These are phyloP conservation scores for Halictus rubicundus DNA, from an alignment of 1,140 invertebrate genomes.

Conservation along the genomic window DNA sequence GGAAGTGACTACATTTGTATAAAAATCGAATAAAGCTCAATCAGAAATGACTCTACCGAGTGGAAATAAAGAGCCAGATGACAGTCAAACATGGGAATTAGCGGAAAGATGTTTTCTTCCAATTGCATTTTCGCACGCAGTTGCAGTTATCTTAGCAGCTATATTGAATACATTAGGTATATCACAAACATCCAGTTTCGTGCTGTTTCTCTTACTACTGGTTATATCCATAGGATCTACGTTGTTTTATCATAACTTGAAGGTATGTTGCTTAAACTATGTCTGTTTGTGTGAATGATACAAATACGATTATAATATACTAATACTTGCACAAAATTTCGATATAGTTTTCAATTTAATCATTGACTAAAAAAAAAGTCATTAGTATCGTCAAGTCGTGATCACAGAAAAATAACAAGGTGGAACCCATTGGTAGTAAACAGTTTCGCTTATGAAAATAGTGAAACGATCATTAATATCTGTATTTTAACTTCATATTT, in stretches of 20 bases:
- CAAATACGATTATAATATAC: neutral
- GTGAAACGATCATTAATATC: too few relatives aligned
- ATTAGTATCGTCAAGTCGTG: neutral
- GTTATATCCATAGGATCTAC: constrained; percentile 86
- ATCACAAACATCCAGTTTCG: constrained; percentile 87
- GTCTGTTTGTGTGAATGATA: neutral
- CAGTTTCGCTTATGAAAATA: too few relatives aligned
- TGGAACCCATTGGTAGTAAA: too few relatives aligned
- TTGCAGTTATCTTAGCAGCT: constrained; percentile 86
- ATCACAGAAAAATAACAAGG: neutral
- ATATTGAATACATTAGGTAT: constrained; percentile 86
- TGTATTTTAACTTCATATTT: too few relatives aligned
- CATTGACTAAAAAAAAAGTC: neutral
- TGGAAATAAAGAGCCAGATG: constrained; percentile 71
- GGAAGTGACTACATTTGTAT: constrained; percentile 65
- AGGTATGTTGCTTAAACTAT: constrained; percentile 82
- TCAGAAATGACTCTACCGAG: constrained; percentile 67
- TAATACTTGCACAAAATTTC: neutral
- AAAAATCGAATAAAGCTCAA: constrained; percentile 35
- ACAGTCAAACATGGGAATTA: constrained; percentile 86
- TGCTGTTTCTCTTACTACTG: constrained; percentile 87
- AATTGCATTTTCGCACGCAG: constrained; percentile 88
- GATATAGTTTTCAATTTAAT: neutral
- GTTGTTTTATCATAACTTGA: constrained; percentile 90
- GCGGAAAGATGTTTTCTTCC: constrained; percentile 89